Percentiles rank a stretch among this genome's conserved stretches.
These are phyloP conservation scores for Lycaena phlaeas DNA, from an alignment of 2,888 invertebrate species.

Conservation along the genomic window DNA sequence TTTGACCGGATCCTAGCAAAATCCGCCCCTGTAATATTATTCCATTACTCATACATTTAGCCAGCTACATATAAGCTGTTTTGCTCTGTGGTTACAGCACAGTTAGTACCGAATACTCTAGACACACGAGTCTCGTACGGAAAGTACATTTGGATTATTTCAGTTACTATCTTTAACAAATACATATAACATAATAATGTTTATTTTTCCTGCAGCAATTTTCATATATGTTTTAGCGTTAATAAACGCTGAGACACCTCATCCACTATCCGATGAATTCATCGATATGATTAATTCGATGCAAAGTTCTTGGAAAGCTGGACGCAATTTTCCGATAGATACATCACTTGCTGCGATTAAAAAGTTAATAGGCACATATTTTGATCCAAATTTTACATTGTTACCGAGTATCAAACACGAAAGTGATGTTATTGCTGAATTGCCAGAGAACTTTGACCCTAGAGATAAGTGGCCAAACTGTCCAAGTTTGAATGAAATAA, in stretches of 20 bases:
- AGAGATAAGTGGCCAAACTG: conserved; percentile 88
- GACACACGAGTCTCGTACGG: conserved; percentile 37
- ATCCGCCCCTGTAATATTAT: not conserved
- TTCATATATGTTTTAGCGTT: conserved; percentile 36
- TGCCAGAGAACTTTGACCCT: conserved; percentile 88
- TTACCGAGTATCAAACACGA: conserved; percentile 23
- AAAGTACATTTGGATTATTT: conserved; percentile 30
- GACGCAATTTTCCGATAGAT: too few species aligned
- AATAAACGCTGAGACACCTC: conserved; percentile 28
- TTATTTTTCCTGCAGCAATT: too few species aligned
- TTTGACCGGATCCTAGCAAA: too few species aligned
- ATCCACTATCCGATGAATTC: conserved; percentile 80
- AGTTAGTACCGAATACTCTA: conserved; percentile 34
- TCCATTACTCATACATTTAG: conserved; percentile 2
- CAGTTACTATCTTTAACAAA: conserved; percentile 12
- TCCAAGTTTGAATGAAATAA: conserved; percentile 85
- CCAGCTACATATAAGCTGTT: not conserved
- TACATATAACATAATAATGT: too few species aligned
- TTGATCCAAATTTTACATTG: not conserved
- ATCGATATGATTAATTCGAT: conserved; percentile 78
- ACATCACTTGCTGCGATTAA: not conserved
- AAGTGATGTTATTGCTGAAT: conserved; percentile 41
- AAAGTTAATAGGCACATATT: not conserved
- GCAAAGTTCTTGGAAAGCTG: conserved; percentile 44
- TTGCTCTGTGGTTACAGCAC: conserved; percentile 13